Conservation (phyloP, 2,888 invertebrate species). For the Vannuccia rotundouncinata region DNA sequence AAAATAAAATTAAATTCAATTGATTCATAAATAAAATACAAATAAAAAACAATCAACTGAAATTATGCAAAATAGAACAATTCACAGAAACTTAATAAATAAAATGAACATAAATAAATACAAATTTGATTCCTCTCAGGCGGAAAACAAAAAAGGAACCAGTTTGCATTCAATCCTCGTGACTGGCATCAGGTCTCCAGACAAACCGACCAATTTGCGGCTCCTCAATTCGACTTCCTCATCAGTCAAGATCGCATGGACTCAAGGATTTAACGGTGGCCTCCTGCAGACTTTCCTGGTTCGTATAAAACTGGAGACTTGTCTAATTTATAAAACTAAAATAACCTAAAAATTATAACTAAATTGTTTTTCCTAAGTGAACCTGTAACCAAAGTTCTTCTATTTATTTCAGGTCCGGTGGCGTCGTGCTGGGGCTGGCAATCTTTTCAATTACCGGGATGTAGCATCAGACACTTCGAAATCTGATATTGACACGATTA, state of each 20-base stretch:
- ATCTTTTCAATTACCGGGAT: neutral
- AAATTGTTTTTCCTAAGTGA: no score
- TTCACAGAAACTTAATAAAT: neutral
- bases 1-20: no score
- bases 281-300: conserved; percentile 27
- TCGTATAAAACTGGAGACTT: neutral
- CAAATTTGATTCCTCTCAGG: no score
- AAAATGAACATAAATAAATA: no score
- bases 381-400: no score
- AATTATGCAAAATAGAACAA: neutral
- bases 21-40: neutral
- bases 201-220: conserved; percentile 14
- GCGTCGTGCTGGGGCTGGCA: neutral
- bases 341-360: no score
- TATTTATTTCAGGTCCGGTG: neutral
- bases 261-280: conserved; percentile 34
- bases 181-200: conserved; percentile 30
- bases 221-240: conserved; percentile 17
- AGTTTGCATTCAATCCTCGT: neutral
- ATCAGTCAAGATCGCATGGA: conserved; percentile 13
- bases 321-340: no score
- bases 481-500: neutral
- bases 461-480: neutral
- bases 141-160: conserved; percentile 21
- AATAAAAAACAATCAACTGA: neutral